A percentile compares a stretch with the other conserved stretches of the same genome.
Evolutionary conservation across 2,888 invertebrate species (phyloP).

Genomic region (Aspidiotus destructor): DNA sequence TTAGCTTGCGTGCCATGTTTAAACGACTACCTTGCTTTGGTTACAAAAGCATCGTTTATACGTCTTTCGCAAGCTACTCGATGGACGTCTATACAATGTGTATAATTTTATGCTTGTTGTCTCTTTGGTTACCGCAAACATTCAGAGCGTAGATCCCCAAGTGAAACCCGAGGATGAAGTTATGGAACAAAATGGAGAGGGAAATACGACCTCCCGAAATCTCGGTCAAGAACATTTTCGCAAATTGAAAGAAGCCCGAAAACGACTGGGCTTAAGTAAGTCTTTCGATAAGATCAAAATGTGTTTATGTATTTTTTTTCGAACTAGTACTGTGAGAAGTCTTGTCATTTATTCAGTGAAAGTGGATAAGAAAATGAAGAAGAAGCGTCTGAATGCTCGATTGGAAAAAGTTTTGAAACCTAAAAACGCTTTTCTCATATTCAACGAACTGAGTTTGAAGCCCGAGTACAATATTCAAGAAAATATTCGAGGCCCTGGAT

Average conservation of each 20-base stretch:
- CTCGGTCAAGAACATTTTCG: slow-evolving; percentile 11
- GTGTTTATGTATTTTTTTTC: neutral
- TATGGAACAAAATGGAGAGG: slow-evolving; percentile 17
- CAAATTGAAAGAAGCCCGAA: slow-evolving; percentile 22
- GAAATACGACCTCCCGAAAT: neutral
- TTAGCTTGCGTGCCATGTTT: slow-evolving; percentile 22
- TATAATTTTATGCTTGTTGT: slow-evolving; percentile 30
- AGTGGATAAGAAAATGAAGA: slow-evolving; percentile 26
- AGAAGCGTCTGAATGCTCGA: slow-evolving; percentile 19
- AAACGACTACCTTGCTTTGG: slow-evolving; percentile 11
- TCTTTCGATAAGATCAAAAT: neutral
- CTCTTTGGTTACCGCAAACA: slow-evolving; percentile 29
- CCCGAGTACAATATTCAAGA: slow-evolving; percentile 24
- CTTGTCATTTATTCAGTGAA: slow-evolving; percentile 14
- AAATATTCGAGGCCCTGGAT: slow-evolving; percentile 10
- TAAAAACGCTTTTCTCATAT: slow-evolving; percentile 24
- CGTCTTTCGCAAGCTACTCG: slow-evolving; percentile 22
- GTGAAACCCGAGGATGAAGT: neutral
- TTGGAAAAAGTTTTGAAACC: slow-evolving; percentile 28
- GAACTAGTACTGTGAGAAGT: neutral
- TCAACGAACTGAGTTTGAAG: slow-evolving; percentile 27
- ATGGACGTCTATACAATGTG: slow-evolving; percentile 14
- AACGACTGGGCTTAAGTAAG: slow-evolving; percentile 12
- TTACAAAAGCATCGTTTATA: slow-evolving; percentile 12
- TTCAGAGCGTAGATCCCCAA: slow-evolving; percentile 9